Evolutionary conservation across 2,888 invertebrate species (phyloP).

Genomic region (Antheraea yamamai): DNA sequence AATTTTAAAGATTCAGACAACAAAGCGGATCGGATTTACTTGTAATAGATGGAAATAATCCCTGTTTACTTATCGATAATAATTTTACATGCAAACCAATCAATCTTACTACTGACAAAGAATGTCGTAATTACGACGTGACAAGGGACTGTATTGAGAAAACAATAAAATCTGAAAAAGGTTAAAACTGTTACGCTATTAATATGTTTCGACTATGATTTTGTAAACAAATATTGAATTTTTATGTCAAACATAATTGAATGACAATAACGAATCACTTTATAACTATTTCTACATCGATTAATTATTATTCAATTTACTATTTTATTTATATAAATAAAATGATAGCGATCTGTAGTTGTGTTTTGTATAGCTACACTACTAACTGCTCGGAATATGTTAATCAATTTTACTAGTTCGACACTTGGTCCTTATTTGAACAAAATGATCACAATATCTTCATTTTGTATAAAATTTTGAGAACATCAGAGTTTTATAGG

Average conservation of each 20-base stretch:
- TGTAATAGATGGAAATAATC: no score
- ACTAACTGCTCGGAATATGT: no score
- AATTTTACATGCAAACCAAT: background rate
- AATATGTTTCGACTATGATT: background rate
- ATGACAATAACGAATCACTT: background rate
- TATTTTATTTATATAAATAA: background rate
- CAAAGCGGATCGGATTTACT: no score
- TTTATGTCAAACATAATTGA: conserved; percentile 6
- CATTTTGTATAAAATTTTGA: no score
- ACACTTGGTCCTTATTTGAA: no score
- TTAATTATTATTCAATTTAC: background rate
- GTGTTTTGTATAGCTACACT: background rate
- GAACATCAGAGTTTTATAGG: no score
- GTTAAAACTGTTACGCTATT: background rate
- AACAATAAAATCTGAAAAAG: background rate
- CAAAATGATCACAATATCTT: no score
- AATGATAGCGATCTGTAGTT: background rate
- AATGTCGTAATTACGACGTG: background rate
- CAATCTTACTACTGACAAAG: background rate
- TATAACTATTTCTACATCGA: background rate
- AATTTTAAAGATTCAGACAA: no score
- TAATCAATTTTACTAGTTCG: no score
- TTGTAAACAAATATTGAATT: background rate
- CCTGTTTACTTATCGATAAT: background rate
- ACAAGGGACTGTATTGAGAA: background rate